These are phyloP conservation scores for Guaruba guarouba DNA, from an alignment of 2,113 vertebrate species.

Conservation along the genomic window DNA sequence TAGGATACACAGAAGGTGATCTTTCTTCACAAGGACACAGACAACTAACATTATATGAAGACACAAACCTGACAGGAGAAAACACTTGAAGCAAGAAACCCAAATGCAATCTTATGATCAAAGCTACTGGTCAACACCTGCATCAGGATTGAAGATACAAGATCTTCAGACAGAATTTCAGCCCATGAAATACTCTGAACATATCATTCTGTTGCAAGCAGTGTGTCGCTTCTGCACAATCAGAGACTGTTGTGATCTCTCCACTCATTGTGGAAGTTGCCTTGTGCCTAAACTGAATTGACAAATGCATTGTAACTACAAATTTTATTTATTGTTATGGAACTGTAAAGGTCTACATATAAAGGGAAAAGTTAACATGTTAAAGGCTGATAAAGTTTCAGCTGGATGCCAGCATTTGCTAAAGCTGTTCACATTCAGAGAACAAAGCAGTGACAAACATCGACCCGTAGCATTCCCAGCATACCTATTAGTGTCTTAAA, in stretches of 20 bases:
- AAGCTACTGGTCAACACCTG: constrained; percentile 83
- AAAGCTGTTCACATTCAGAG: constrained; percentile 82
- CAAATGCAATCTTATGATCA: constrained; percentile 85
- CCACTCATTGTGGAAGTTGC: constrained; percentile 90
- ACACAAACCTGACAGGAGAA: constrained; percentile 86
- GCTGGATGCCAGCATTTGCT: constrained; percentile 80
- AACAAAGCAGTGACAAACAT: constrained; percentile 80
- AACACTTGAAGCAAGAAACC: constrained; percentile 90
- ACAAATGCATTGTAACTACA: constrained; percentile 99
- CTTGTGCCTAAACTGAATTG: constrained; percentile 99
- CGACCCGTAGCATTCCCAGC: constrained; percentile 91
- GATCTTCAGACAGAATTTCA: constrained; percentile 76
- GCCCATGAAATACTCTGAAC: constrained; percentile 80
- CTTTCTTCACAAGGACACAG: constrained; percentile 91
- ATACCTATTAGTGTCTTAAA: constrained; percentile 96
- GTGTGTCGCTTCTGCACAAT: constrained; percentile 96
- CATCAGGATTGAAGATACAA: constrained; percentile 78
- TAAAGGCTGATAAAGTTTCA: constrained; percentile 84
- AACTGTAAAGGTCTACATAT: constrained; percentile 92
- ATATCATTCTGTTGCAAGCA: constrained; percentile 85
- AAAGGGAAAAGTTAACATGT: constrained; percentile 89
- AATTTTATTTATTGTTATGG: constrained; percentile 98
- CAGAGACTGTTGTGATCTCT: constrained; percentile 93
- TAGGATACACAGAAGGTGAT: constrained; percentile 86
- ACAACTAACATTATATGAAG: constrained; percentile 86